Conservation (phyloP, 2,888 invertebrate genomes). For the Actias luna region DNA sequence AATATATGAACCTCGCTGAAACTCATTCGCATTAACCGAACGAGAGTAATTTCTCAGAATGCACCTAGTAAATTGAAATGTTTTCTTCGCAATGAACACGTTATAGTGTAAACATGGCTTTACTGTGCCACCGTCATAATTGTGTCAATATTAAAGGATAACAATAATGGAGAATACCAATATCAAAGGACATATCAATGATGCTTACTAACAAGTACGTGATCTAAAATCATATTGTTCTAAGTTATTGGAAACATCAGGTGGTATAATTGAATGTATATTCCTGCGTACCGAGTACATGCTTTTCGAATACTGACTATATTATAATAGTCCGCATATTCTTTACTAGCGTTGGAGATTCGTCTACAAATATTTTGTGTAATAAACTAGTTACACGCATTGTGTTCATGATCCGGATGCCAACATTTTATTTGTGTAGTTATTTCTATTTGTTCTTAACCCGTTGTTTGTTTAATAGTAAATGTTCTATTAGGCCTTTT, state of each 20-base stretch:
- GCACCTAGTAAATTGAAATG: not conserved
- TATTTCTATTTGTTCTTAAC: not conserved
- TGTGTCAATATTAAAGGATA: not conserved
- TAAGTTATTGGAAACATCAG: not conserved
- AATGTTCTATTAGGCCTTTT: slow-evolving; percentile 9
- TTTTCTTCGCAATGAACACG: not conserved
- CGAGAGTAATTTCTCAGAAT: not conserved
- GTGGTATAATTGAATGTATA: not conserved
- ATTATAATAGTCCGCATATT: not conserved
- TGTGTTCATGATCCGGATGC: not conserved
- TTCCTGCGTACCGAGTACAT: not conserved
- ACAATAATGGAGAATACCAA: not conserved
- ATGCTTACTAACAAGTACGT: not conserved
- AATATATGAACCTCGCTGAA: not conserved
- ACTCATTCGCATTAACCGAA: not conserved
- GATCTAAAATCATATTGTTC: slow-evolving; percentile 8
- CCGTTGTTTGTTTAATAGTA: not conserved
- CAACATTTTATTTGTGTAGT: not conserved
- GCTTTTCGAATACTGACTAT: not conserved
- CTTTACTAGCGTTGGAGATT: not conserved
- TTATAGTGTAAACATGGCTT: not conserved
- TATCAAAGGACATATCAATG: slow-evolving; percentile 4
- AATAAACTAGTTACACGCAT: not conserved
- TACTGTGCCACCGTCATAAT: not conserved
- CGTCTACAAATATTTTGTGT: not conserved